Percentiles rank a stretch among this genome's conserved stretches.
These are phyloP conservation scores for Echinops telfairi DNA, from an alignment of 2,113 vertebrate genomes.

Conservation along the genomic window DNA sequence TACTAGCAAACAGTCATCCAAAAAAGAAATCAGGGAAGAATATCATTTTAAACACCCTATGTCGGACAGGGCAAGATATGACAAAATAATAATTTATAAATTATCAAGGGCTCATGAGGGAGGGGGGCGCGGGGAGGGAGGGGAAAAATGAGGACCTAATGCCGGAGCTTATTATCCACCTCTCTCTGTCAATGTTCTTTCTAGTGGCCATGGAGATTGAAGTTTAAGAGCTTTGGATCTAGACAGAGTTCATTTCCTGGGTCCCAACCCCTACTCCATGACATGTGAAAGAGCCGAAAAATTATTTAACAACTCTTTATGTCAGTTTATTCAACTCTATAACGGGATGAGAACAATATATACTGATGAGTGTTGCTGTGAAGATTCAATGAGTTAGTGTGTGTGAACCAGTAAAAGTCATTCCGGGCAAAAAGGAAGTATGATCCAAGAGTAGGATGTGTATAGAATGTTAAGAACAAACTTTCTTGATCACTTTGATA, in stretches of 20 bases:
- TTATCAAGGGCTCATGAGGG: too few relatives aligned
- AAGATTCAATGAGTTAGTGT: neutral
- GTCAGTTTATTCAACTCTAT: constrained; percentile 13
- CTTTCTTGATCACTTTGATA: neutral
- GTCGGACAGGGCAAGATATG: too few relatives aligned
- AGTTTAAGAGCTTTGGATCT: neutral
- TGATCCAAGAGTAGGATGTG: neutral
- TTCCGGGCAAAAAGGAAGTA: neutral
- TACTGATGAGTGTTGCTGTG: neutral
- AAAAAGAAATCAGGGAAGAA: too few relatives aligned
- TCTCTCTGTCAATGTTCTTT: constrained; percentile 30
- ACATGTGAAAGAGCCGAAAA: neutral
- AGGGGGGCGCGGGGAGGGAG: too few relatives aligned
- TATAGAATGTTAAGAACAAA: neutral
- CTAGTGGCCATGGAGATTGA: too few relatives aligned
- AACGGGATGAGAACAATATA: neutral
- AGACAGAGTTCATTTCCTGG: too few relatives aligned
- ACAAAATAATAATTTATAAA: too few relatives aligned
- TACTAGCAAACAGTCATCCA: too few relatives aligned
- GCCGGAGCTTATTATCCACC: neutral
- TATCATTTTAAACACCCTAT: too few relatives aligned
- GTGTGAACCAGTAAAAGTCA: neutral
- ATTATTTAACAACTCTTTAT: neutral
- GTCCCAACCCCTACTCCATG: neutral
- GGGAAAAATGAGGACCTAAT: too few relatives aligned